A percentile compares a stretch with the other conserved stretches of the same genome.
These are phyloP conservation scores for Ochotona curzoniae DNA, from an alignment of 2,113 vertebrate species.

Conservation along the genomic window DNA sequence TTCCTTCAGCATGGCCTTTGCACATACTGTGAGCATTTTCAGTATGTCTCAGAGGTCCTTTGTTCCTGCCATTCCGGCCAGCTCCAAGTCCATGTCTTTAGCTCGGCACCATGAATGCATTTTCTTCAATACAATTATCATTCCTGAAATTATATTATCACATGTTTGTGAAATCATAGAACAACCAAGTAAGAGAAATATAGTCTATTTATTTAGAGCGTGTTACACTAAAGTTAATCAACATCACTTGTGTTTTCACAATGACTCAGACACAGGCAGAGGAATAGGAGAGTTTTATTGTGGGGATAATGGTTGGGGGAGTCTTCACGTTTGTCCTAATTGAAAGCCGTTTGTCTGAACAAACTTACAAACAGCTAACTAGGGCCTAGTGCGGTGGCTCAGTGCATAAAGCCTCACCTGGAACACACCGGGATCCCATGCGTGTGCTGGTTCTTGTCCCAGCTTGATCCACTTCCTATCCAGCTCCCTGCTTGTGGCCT, in stretches of 20 bases:
- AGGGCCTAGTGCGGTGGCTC: too few relatives aligned
- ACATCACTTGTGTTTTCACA: not conserved
- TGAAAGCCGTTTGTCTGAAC: not conserved
- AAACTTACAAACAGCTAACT: not conserved
- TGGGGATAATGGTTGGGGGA: not conserved
- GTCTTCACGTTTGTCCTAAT: not conserved
- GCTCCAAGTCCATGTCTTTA: not conserved
- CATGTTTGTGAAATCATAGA: constrained; percentile 1
- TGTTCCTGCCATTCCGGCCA: not conserved
- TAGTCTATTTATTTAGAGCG: not conserved
- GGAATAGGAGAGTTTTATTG: not conserved
- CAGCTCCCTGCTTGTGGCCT: too few relatives aligned
- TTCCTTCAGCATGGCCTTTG: not conserved
- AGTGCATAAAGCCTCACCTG: too few relatives aligned
- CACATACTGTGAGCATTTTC: not conserved
- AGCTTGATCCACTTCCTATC: too few relatives aligned
- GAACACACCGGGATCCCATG: too few relatives aligned
- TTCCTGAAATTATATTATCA: not conserved
- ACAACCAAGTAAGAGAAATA: not conserved
- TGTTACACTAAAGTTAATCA: not conserved
- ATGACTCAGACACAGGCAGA: not conserved
- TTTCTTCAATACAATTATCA: not conserved
- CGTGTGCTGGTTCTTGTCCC: too few relatives aligned
- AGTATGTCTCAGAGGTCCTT: not conserved
- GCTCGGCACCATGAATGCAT: not conserved